Conservation (phyloP, 1,140 invertebrate genomes). For the Sycophila sp. region DNA sequence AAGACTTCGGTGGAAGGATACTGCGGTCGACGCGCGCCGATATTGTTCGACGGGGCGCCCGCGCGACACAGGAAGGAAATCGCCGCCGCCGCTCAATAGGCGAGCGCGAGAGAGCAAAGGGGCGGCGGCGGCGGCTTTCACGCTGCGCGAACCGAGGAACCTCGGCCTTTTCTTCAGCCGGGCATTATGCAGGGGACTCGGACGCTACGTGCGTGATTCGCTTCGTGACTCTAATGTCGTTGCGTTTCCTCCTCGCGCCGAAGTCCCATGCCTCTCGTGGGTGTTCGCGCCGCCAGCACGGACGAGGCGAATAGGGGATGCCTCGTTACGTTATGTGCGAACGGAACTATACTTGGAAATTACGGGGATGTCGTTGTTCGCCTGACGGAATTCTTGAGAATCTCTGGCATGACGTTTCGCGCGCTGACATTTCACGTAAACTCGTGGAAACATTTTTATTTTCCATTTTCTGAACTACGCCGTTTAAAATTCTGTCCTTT, state of each 20-base stretch:
- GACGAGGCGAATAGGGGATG: background rate
- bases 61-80: conserved; percentile 33
- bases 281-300: background rate
- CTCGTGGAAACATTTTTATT: too few species aligned
- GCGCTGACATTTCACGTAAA: too few species aligned
- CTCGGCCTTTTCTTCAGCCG: background rate
- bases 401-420: too few species aligned
- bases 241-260: background rate
- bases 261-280: background rate
- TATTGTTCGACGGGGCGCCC: background rate
- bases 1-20: too few species aligned
- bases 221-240: conserved; percentile 17
- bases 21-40: conserved; percentile 42
- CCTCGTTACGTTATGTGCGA: conserved; percentile 11
- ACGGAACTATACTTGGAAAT: conserved; percentile 5
- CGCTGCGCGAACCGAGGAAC: background rate
- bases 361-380: too few species aligned
- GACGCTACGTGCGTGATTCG: conserved; percentile 28
- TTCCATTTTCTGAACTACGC: too few species aligned
- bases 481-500: too few species aligned
- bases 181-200: conserved; percentile 5
- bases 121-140: background rate
- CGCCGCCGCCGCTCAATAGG: conserved; percentile 15
- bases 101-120: too few species aligned
- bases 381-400: too few species aligned